Conservation (phyloP, 2,797 vertebrate species). For the Gymnoscopelus braueri region DNA sequence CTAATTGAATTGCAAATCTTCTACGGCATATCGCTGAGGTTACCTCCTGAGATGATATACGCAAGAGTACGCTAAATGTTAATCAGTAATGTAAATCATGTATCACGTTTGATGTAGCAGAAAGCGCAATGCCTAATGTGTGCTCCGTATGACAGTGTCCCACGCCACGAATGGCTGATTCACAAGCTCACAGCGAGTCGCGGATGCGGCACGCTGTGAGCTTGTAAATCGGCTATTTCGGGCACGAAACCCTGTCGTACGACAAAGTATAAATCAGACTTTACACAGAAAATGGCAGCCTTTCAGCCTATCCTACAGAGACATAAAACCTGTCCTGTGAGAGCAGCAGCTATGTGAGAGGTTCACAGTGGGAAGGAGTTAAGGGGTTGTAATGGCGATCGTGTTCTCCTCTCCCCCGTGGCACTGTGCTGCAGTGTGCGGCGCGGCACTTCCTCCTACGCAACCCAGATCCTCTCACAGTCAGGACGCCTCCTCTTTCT, state of each 20-base stretch:
- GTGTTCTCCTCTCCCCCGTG: conserved; percentile 67
- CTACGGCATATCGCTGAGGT: neutral
- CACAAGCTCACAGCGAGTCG: too few relatives aligned
- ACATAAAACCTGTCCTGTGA: conserved; percentile 42
- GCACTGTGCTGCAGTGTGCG: conserved; percentile 68
- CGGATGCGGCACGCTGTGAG: too few relatives aligned
- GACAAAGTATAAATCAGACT: too few relatives aligned
- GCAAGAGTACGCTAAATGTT: conserved; percentile 19
- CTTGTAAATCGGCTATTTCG: too few relatives aligned
- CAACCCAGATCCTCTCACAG: conserved; percentile 73
- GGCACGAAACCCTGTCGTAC: too few relatives aligned
- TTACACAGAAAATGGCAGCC: too few relatives aligned
- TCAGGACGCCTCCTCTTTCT: conserved; percentile 48
- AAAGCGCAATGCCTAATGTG: conserved; percentile 2
- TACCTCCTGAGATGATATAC: neutral
- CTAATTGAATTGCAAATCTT: conserved; percentile 51
- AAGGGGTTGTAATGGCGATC: conserved; percentile 57
- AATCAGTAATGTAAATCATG: conserved; percentile 17
- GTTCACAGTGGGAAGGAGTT: conserved; percentile 61
- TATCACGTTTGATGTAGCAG: conserved; percentile 3
- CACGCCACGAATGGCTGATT: too few relatives aligned
- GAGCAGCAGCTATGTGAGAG: conserved; percentile 57
- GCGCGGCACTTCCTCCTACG: conserved; percentile 70
- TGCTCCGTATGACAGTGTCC: too few relatives aligned
- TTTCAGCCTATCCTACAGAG: conserved; percentile 2